A percentile compares a stretch with the other conserved stretches of the same genome.
These are phyloP conservation scores for Drosophila affinis DNA, from an alignment of 2,888 invertebrate genomes.

Conservation along the genomic window DNA sequence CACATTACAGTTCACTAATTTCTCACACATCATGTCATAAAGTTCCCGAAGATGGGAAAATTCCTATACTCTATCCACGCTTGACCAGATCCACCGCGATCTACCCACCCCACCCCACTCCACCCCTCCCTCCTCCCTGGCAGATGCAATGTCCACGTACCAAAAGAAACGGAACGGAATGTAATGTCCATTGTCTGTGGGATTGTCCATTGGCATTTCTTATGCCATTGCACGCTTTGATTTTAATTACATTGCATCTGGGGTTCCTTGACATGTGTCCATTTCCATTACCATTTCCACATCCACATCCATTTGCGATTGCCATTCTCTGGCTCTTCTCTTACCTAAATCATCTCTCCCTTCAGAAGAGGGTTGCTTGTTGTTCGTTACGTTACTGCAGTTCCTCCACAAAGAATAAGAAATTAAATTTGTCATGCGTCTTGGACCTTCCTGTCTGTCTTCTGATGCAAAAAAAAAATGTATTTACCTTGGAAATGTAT, in stretches of 20 bases:
- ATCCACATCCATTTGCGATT: conserved; percentile 23
- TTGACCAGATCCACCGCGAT: conserved; percentile 34
- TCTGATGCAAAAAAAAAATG: conserved; percentile 26
- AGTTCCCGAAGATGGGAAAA: conserved; percentile 15
- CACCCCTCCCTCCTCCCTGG: not conserved
- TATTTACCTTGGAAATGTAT: conserved; percentile 24
- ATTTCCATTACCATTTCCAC: conserved; percentile 46
- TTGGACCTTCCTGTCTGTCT: conserved; percentile 47
- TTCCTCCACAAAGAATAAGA: conserved; percentile 62
- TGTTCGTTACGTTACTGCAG: conserved; percentile 18
- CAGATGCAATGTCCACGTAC: conserved; percentile 43
- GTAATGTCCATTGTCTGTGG: conserved; percentile 31
- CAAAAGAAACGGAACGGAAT: conserved; percentile 25
- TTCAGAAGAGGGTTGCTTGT: conserved; percentile 47
- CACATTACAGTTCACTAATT: conserved; percentile 63
- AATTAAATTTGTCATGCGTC: conserved; percentile 78
- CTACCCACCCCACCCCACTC: too few relatives aligned
- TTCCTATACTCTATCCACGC: conserved; percentile 26
- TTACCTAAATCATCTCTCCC: conserved; percentile 29
- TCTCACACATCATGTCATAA: conserved; percentile 49
- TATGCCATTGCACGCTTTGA: conserved; percentile 74
- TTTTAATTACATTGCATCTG: conserved; percentile 67
- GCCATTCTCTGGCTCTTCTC: conserved; percentile 27
- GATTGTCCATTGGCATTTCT: conserved; percentile 32
- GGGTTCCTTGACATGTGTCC: conserved; percentile 66